These are phyloP conservation scores for Limulus polyphemus DNA, from an alignment of 2,888 invertebrate species.

Conservation along the genomic window DNA sequence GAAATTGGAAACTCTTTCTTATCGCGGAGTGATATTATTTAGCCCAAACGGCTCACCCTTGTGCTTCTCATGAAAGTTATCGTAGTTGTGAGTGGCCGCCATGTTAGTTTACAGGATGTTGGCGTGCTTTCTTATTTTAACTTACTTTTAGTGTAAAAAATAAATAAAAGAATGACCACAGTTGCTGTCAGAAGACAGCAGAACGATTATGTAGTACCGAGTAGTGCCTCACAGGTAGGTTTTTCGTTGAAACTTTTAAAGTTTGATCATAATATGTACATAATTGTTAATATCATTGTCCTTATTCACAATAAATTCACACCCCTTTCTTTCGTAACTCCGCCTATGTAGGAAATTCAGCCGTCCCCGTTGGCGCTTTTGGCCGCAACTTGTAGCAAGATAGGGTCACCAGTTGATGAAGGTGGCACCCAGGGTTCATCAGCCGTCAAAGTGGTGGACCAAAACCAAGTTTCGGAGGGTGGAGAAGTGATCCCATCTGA, in stretches of 20 bases:
- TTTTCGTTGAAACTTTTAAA: too few relatives aligned
- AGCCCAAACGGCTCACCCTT: too few relatives aligned
- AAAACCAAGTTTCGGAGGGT: conserved; percentile 19
- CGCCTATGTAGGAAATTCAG: conserved; percentile 28
- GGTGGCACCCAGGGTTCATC: conserved; percentile 30
- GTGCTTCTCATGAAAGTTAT: too few relatives aligned
- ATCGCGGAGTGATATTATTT: too few relatives aligned
- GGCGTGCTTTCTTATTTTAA: too few relatives aligned
- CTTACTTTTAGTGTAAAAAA: too few relatives aligned
- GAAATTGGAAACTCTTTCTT: too few relatives aligned
- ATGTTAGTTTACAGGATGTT: too few relatives aligned
- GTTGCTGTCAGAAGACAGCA: conserved; percentile 18
- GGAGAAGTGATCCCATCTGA: conserved; percentile 23
- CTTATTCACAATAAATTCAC: too few relatives aligned
- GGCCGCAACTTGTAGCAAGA: conserved; percentile 64
- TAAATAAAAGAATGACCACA: conserved; percentile 15
- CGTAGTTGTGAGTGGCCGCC: too few relatives aligned
- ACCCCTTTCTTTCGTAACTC: conserved; percentile 1
- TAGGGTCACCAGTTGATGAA: conserved; percentile 37
- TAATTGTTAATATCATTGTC: too few relatives aligned
- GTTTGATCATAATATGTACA: too few relatives aligned
- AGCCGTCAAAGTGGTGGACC: conserved; percentile 23
- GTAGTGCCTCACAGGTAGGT: conserved; percentile 22
- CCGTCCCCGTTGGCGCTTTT: conserved; percentile 61
- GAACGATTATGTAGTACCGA: conserved; percentile 22